Evolutionary conservation across 30 jellyfish, hydroid and myxozoan species (phyloP), one percentile per base, ranked within the genome.

Genomic region (Sanderia malayensis): DNA sequence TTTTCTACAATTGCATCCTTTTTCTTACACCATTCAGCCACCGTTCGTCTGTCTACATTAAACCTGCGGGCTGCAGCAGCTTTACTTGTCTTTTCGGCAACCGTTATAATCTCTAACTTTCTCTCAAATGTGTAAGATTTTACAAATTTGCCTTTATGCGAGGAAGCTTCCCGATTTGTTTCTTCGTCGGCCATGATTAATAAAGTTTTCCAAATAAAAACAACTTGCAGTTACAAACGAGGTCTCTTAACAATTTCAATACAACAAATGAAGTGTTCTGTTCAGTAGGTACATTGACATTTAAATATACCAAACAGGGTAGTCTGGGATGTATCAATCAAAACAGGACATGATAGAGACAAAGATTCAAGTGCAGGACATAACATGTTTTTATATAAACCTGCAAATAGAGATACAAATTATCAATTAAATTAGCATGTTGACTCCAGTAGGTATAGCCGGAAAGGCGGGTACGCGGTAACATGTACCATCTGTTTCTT

Each of bases 41-140:
- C 73, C 8, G 49, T n/a, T 45, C 31, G 71, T 45, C 44, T 37
- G 10, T 37, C 81, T 33, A 69, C 81, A 37, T 69, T 33, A 27
- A 23, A 69, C 73, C 25, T 69, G 71, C 81, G 41, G 27, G 71
- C 71, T 34, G 81, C 69, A 2, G 81, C 81, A 11, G 71, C 71
- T 22, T 47, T 69, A 18, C 81, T 45, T 45, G 44, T 69, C 71
- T 69, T 22, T 24, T 69, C 81, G 70, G 81, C 81, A 19, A 34
- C 44, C 46, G 6, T 45, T 9, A 69, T n/a, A 34, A 45, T 24
- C 24, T 64, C 76, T 31, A 64, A 22, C 46, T 69, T 69, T 47
- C 22, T 37, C 29, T 69, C 81, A 69, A 34, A 34, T 9, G 81
- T 69, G 81, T 69, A 69, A 69, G 18, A 34, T 26, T n/a, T n/a